Conservation (phyloP, 2,797 vertebrate genomes). For the Leptodactylus fallax region DNA sequence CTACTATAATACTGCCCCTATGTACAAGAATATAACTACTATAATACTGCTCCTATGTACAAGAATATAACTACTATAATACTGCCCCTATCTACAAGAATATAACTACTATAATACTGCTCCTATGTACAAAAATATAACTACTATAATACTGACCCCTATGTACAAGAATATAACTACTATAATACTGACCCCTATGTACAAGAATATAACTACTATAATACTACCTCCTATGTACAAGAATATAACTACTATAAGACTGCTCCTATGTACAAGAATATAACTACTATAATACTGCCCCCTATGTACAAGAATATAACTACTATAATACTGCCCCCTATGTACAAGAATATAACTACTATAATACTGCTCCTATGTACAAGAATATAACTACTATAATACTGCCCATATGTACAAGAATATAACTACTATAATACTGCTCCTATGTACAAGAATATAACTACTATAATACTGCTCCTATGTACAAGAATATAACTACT, state of each 20-base stretch:
- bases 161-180: background rate
- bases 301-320: too few species aligned
- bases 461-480: background rate
- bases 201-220: constrained; percentile 4
- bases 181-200: background rate
- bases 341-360: too few species aligned
- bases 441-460: background rate
- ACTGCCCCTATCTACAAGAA: background rate
- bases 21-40: background rate
- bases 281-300: too few species aligned
- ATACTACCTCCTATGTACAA: background rate
- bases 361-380: too few species aligned
- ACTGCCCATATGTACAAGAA: too few species aligned
- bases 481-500: background rate
- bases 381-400: too few species aligned
- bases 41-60: background rate
- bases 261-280: background rate
- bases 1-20: too few species aligned
- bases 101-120: constrained; percentile 2
- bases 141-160: background rate
- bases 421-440: too few species aligned
- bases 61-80: constrained; percentile 9
- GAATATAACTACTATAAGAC: background rate
- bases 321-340: too few species aligned
- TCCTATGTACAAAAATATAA: too few species aligned